A percentile compares a stretch with the other conserved stretches of the same genome.
These are phyloP conservation scores for Platygyra sinensis DNA, from an alignment of 64 coral and sea anemone genomes.

Conservation along the genomic window DNA sequence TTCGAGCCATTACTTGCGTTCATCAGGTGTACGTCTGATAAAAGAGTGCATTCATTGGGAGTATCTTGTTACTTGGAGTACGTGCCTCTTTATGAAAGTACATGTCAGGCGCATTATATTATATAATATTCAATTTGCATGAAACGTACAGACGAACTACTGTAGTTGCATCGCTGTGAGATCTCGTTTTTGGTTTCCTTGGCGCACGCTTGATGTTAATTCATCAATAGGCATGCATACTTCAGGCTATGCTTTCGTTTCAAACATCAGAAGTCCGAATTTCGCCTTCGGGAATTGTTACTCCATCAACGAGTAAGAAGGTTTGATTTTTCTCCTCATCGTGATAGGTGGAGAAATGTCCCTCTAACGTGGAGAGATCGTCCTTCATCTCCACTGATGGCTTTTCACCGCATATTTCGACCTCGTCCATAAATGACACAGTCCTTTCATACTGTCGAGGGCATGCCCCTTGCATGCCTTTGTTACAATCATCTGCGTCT, in stretches of 20 bases:
- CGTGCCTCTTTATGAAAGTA: no score
- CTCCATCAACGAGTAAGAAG: conserved; percentile 83
- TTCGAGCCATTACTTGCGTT: no score
- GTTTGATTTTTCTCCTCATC: conserved; percentile 66
- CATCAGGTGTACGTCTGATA: no score
- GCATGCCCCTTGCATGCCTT: neutral
- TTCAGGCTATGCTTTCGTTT: neutral
- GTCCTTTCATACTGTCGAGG: neutral
- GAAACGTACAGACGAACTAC: no score
- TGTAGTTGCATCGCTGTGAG: no score
- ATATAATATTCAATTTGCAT: no score
- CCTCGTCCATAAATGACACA: conserved; percentile 13
- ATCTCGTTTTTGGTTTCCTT: no score
- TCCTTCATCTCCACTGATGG: neutral
- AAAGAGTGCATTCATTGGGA: no score
- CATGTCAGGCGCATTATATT: no score
- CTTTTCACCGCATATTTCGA: conserved; percentile 10
- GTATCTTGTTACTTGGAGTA: no score
- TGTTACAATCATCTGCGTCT: neutral
- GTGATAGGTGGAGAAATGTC: conserved; percentile 58
- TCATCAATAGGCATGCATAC: neutral
- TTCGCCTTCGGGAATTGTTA: conserved; percentile 70
- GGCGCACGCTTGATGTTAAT: neutral
- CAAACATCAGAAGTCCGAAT: conserved; percentile 81
- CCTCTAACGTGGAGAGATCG: conserved; percentile 9